Base-by-base conservation (phyloP, 2,888 invertebrate species). In the Hoplodrina ambigua region DNA sequence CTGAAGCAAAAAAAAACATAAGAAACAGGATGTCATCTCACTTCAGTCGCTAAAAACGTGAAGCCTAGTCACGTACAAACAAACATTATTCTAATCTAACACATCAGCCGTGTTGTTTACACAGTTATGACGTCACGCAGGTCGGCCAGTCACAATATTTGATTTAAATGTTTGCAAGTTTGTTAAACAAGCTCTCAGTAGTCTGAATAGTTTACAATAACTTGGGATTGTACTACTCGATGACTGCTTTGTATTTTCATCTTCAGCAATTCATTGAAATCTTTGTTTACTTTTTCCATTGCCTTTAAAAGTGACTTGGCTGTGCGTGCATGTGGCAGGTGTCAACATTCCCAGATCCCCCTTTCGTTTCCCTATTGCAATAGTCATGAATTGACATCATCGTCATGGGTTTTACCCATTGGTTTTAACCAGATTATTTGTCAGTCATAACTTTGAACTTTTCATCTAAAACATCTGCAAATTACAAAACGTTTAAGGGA, bases 91-190 rank as follows among this genome's bases (percentile, higher is more conserved):
- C 53, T 72, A 80, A 77, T 74, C 70, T 78, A 61, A 71, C 69
- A 64, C 37, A 69, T 66, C 67, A 56, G 49, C 52, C 63, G 70
- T 65, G 49, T 69, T 68, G 67, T 72, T 69, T 82, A 62, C 69
- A 57, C 13, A 66, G 20, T n/a, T 55, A 53, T 83, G 80, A 82
- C 78, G 69, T 82, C 83, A 82, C 15, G 15, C 33, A 30, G 30
- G 30, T 61, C 58, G 20, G 60, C 46, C 17, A 61, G 52, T 68
- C 77, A 81, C 72, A 80, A 81, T 83, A 83, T 83, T 83, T 82
- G 72, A 71, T 74, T 73, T 69, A 66, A 72, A 70, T 78, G 58
- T 83, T 83, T 49, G 69, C 72, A 66, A 70, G 60, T 73, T 73
- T 75, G 61, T 67, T 69, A 60, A 76, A 83, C 65, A 81, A 66